Conservation (phyloP, 2,113 vertebrate species). For the Hyaena hyaena region DNA sequence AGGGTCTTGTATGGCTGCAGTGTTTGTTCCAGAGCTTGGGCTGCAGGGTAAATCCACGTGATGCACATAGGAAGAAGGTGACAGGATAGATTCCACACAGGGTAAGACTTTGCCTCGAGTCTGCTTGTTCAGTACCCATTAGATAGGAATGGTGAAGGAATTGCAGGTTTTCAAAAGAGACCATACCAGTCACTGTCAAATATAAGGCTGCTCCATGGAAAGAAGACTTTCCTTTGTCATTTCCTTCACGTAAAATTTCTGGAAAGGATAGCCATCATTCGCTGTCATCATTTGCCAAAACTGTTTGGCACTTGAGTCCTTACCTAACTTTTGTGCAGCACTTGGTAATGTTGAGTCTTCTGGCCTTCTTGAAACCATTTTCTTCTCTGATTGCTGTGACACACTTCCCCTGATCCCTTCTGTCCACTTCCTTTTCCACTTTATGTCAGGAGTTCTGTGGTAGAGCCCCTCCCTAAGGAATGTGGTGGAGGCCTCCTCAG, state of each 20-base stretch:
- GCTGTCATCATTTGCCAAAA: not conserved
- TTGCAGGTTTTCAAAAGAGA: not conserved
- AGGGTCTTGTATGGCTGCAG: not conserved
- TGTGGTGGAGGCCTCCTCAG: no score
- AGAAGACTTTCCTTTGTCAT: not conserved
- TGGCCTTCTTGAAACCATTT: not conserved
- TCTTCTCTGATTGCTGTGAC: not conserved
- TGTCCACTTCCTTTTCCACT: not conserved
- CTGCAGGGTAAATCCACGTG: slow-evolving; percentile 53
- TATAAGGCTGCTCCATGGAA: not conserved
- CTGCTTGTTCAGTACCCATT: not conserved
- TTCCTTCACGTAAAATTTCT: not conserved
- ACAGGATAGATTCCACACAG: not conserved
- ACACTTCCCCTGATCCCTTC: not conserved
- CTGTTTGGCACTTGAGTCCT: not conserved
- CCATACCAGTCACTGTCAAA: not conserved
- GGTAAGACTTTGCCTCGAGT: not conserved
- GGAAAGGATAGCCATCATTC: not conserved
- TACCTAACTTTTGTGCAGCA: not conserved
- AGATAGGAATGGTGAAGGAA: not conserved
- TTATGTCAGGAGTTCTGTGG: not conserved
- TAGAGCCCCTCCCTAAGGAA: no score
- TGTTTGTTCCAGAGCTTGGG: slow-evolving; percentile 8
- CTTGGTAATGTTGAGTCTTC: not conserved
- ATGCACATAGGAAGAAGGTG: slow-evolving; percentile 37